phyloP scores from a whole-genome alignment of 2,113 vertebrate genomes.

The Pterophyllum scalare region DNA sequence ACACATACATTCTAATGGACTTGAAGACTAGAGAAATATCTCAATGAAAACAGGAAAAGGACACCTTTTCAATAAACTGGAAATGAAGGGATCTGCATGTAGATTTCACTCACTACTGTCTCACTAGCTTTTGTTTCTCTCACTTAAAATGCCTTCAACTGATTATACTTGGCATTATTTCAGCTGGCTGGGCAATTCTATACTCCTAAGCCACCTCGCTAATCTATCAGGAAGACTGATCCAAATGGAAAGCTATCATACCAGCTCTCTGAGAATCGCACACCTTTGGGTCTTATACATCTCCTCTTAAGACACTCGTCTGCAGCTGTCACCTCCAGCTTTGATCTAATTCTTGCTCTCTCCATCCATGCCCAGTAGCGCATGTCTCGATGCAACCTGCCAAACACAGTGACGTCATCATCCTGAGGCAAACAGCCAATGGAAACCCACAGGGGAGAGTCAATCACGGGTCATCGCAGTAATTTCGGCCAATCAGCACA shows the following conservation, averaged over 20 bases:
- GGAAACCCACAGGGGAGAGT: slow-evolving; percentile 57
- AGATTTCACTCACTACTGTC: neutral
- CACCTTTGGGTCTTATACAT: neutral
- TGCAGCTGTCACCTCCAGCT: slow-evolving; percentile 17
- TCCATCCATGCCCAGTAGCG: slow-evolving; percentile 10
- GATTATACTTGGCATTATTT: neutral
- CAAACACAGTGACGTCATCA: slow-evolving; percentile 60
- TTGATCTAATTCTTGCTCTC: slow-evolving; percentile 25
- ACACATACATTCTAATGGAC: neutral
- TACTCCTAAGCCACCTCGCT: neutral
- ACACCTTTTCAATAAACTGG: neutral
- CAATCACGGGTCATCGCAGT: slow-evolving; percentile 65
- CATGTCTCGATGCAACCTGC: slow-evolving; percentile 46
- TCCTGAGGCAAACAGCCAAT: slow-evolving; percentile 63
- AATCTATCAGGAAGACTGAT: neutral
- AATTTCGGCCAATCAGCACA: slow-evolving; percentile 44
- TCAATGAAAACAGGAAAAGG: neutral
- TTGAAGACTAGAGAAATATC: neutral
- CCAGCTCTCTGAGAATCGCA: neutral
- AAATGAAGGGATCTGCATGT: neutral
- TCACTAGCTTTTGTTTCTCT: neutral
- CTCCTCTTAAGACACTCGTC: neutral
- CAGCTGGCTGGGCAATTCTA: neutral
- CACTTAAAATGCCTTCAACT: slow-evolving; percentile 12
- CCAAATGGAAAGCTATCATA: neutral